phyloP scores from a whole-genome alignment of 2,797 vertebrate genomes.

The Periparus ater region DNA sequence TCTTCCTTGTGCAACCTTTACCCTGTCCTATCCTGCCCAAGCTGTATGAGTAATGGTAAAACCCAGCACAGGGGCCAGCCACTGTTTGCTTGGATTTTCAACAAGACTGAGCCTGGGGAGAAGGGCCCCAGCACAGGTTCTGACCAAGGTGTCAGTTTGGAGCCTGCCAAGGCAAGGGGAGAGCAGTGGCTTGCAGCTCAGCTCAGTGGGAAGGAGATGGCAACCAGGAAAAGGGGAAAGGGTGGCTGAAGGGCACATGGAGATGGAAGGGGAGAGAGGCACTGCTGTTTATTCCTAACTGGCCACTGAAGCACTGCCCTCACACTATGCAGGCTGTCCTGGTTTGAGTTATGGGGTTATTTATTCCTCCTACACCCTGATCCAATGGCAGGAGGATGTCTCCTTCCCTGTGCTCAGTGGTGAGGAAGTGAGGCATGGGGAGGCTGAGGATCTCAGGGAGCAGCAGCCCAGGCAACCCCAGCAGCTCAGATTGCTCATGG shows the following conservation, averaged over 20 bases:
- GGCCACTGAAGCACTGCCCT: background rate
- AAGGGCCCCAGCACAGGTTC: background rate
- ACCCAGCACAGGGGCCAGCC: background rate
- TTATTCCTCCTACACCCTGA: background rate
- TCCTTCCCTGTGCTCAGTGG: background rate
- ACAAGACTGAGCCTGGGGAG: background rate
- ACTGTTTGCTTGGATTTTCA: background rate
- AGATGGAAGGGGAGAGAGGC: background rate
- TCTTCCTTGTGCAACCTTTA: background rate
- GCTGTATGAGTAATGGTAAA: background rate
- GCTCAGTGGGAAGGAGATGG: background rate
- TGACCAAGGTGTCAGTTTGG: background rate
- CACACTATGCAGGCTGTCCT: background rate
- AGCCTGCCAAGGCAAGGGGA: background rate
- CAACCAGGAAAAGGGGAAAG: background rate
- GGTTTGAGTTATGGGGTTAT: background rate
- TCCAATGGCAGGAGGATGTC: background rate
- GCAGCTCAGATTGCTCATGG: background rate
- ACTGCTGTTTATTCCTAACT: background rate
- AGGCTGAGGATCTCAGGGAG: background rate
- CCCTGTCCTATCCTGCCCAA: background rate
- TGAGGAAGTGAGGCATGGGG: background rate
- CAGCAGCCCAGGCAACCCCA: background rate
- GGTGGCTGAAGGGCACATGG: background rate
- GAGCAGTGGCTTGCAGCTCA: background rate